Conservation (phyloP, 2,797 vertebrate genomes). For the Melanotaenia parkinsoni region DNA sequence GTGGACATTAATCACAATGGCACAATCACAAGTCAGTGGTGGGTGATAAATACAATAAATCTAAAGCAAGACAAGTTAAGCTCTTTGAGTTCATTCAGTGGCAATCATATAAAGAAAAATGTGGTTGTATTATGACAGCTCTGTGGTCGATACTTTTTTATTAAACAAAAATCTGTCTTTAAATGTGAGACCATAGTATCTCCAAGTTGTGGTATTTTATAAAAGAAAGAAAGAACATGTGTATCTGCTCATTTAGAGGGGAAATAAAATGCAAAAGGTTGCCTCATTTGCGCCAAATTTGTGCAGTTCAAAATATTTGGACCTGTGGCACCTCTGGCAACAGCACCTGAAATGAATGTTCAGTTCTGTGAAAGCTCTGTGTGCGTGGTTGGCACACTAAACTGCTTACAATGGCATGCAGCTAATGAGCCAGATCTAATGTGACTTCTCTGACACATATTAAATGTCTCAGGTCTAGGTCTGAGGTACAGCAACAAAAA, state of each 20-base stretch:
- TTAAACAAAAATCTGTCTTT: conserved; percentile 1
- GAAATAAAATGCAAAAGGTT: conserved; percentile 38
- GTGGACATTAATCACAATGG: too few relatives aligned
- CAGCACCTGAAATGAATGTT: conserved; percentile 24
- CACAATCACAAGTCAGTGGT: too few relatives aligned
- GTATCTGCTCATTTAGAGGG: conserved; percentile 16
- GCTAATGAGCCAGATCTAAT: conserved; percentile 47
- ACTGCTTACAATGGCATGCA: conserved; percentile 38
- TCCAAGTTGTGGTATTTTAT: neutral
- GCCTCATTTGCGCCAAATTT: conserved; percentile 38
- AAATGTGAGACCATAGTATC: conserved; percentile 7
- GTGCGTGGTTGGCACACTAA: conserved; percentile 20
- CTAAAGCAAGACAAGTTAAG: conserved; percentile 4
- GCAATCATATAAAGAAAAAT: conserved; percentile 19
- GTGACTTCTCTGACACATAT: conserved; percentile 36
- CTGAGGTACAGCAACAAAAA: conserved; percentile 47
- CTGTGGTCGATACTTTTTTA: conserved; percentile 26
- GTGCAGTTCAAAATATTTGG: conserved; percentile 38
- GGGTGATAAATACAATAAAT: too few relatives aligned
- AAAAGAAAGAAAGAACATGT: neutral
- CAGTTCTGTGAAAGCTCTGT: neutral
- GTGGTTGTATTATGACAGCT: conserved; percentile 13
- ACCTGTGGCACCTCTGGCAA: conserved; percentile 30
- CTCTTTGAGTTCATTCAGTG: neutral
- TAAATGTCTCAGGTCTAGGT: conserved; percentile 42